Base-by-base conservation (phyloP, 2,888 invertebrate species). In the Leptopterna dolabrata region DNA sequence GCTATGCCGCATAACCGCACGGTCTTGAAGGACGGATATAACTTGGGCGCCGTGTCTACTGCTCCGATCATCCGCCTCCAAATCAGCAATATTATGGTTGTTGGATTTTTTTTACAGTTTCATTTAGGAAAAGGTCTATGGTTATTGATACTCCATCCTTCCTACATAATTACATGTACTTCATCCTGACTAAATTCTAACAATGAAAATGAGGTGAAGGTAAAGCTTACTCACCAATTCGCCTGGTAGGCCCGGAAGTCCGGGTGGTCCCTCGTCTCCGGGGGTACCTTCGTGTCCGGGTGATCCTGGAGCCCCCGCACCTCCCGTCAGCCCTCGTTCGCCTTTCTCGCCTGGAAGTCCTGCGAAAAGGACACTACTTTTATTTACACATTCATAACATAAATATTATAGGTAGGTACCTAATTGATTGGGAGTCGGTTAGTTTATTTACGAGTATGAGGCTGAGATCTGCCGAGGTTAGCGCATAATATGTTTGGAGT, bases 281-380 rank as follows among this genome's bases (percentile, higher is more conserved):
- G 95, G 94, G 89, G 95, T 94, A 3, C 97, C 97, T 91, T 97
- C 96, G 90, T 95, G 95, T 1, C 97, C 97, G 29, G 95, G 94
- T 16, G 94, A 93, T 11, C 97, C 97, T 76, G 94, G 93, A 91
- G 95, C 95, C 0, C 97, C 97, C 63, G 94, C 92, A 30, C 93
- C 91, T 0, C 97, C 97, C 0, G 93, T 91, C 29, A 92, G 92
- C 13, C 97, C 97, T 76, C 96, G 93, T 91, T 96, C 96, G 0
- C 96, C 97, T 91, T 96, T 97, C 90, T 96, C 96, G 0, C 96
- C 97, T 0, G 96, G 95, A 88, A 96, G 92, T 0, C 96, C 95
- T 89, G 92, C 0, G 47, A 82, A 63, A 16, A 47, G 16, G 1
- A 47, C 13, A 47, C 16, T 3, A 13, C 13, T 7, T 3, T 47